Evolutionary conservation across 2,113 vertebrate species (phyloP).

Genomic region (Triplophysa dalaica): DNA sequence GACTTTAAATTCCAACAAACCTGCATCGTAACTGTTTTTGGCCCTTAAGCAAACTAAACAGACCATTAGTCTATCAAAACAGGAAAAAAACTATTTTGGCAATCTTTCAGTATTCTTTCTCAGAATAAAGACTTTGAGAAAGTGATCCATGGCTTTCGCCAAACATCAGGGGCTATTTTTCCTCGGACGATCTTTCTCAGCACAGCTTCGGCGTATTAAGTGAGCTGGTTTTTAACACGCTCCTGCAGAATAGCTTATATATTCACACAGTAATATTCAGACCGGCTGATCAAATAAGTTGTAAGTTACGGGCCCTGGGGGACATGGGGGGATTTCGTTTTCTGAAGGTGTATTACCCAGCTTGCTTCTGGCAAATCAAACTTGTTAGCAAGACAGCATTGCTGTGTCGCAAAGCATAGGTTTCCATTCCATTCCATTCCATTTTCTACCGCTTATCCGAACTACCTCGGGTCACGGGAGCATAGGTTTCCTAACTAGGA

Average conservation of each 20-base stretch:
- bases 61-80: too few species aligned
- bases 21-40: too few species aligned
- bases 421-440: too few species aligned
- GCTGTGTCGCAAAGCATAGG: constrained; percentile 33
- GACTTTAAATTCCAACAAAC: too few species aligned
- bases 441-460: too few species aligned
- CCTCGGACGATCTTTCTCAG: neutral
- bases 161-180: neutral
- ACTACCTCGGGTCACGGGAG: too few species aligned
- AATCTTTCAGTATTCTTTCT: neutral
- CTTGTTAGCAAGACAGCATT: constrained; percentile 29
- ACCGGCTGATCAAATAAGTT: constrained; percentile 28
- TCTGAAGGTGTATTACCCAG: constrained; percentile 1
- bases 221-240: neutral
- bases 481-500: neutral
- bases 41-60: neutral
- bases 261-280: neutral
- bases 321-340: constrained; percentile 26
- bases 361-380: constrained; percentile 11
- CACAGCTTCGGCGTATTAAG: neutral
- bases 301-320: constrained; percentile 18
- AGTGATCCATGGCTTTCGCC: neutral
- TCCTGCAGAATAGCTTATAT: neutral
- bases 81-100: neutral
- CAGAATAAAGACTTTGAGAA: neutral